These are phyloP conservation scores for Torymus auratus DNA, from an alignment of 2,888 invertebrate genomes.

Conservation along the genomic window DNA sequence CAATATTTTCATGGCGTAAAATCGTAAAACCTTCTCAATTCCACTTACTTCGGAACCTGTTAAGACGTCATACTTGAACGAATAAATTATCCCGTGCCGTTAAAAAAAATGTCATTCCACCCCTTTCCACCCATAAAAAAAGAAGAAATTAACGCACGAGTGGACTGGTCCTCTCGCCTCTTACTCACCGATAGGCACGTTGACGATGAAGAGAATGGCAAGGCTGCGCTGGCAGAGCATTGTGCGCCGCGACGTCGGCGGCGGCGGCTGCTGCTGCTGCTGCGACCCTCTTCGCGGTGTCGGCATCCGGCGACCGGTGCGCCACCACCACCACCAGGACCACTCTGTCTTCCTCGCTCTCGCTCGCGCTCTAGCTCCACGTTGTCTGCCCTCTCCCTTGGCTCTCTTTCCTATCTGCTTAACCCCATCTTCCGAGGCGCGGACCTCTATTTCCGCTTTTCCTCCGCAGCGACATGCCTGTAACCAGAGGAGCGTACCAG, in stretches of 20 bases:
- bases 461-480: slow-evolving; percentile 67
- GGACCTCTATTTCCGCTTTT: slow-evolving; percentile 65
- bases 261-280: slow-evolving; percentile 41
- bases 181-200: slow-evolving; percentile 74
- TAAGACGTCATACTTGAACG: no score
- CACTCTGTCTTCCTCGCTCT: not conserved
- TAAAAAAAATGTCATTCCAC: no score
- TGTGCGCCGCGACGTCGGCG: slow-evolving; percentile 64
- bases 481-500: slow-evolving; percentile 59
- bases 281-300: not conserved
- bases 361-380: slow-evolving; percentile 18
- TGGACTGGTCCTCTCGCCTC: no score
- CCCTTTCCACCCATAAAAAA: no score
- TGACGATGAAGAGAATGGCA: slow-evolving; percentile 71
- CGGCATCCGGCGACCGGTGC: slow-evolving; percentile 56
- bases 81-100: no score
- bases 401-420: slow-evolving; percentile 66
- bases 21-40: no score
- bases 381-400: slow-evolving; percentile 2
- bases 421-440: slow-evolving; percentile 69
- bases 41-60: no score
- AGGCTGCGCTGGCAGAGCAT: slow-evolving; percentile 72
- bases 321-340: slow-evolving; percentile 21
- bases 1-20: no score
- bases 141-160: no score